Base-by-base conservation (phyloP, 2,113 vertebrate genomes). In the Ictalurus punctatus region DNA sequence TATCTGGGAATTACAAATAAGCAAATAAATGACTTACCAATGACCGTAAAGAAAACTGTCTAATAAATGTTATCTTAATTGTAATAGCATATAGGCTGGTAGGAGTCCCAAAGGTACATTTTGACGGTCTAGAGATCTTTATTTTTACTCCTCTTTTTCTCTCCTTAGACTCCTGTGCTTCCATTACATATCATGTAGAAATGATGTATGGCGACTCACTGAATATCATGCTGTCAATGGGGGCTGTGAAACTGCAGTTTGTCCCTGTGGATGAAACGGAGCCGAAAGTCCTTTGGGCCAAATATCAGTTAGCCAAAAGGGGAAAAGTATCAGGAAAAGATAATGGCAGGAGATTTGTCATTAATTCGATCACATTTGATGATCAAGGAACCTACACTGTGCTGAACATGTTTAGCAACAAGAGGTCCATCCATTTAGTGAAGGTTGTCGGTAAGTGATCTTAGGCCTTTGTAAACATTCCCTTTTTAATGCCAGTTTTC, bases 381-480 rank as follows among this genome's bases (percentile, higher is more conserved):
- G 93, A 95, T 83, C 27, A 94, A 88, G 94, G 94, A 67, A 94
- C 91, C 0, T 95, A 94, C 90, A 73, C 13, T 25, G 92, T 92
- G 80, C 87, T 0, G 27, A 93, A 93, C 89, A 61, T 0, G 30
- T 93, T 93, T 93, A 44, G 82, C 4, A 90, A 82, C 17, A 87
- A 91, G 30, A 78, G 91, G 25, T 89, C 90, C n/a, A 82, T 17
- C 0, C 73, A 93, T 63, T 93, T 85, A 88, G 90, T 95, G 37
- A 92, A 84, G 0, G 91, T 95, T 37, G 61, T 34, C 19, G 2
- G 94, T 95, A 79, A 93, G 94, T 93, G 34, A 74, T 63, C 54
- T 30, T n/a, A 40, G 25, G 2, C 61, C 34, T 56, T 59, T 9
- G 2, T 54, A n/a, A 79, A 44, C 10, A 44, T 44, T 2, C 19